Percentiles rank a stretch among this genome's conserved stretches.
phyloP scores from a whole-genome alignment of 2,888 invertebrate species.

The Criorhina ranunculi region DNA sequence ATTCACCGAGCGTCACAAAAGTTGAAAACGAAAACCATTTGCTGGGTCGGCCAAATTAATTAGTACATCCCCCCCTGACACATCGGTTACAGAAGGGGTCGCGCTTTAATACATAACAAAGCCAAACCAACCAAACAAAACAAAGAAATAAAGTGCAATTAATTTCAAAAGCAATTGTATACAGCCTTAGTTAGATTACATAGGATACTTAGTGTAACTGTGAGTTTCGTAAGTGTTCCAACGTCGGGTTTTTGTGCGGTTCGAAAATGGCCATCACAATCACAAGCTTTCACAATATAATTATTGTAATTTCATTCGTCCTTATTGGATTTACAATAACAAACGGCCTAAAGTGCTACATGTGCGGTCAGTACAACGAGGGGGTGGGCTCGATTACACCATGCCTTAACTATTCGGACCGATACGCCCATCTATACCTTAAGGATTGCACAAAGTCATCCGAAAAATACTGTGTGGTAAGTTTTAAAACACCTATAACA shows the following conservation, averaged over 20 bases:
- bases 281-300: constrained; percentile 78
- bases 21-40: constrained; percentile 55
- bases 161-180: constrained; percentile 55
- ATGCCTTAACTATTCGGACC: constrained; percentile 90
- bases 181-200: constrained; percentile 21
- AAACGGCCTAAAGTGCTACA: constrained; percentile 87
- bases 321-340: constrained; percentile 81
- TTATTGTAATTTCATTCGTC: constrained; percentile 80
- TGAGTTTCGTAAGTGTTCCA: constrained; percentile 22
- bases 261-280: constrained; percentile 68
- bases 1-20: constrained; percentile 40
- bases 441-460: constrained; percentile 88
- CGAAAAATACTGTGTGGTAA: constrained; percentile 90
- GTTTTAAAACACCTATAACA: constrained; percentile 83
- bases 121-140: constrained; percentile 14
- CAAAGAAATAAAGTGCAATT: constrained; percentile 64
- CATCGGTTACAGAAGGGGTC: constrained; percentile 63
- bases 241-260: constrained; percentile 2
- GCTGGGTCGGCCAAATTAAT: constrained; percentile 68
- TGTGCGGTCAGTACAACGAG: constrained; percentile 93
- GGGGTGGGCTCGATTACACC: constrained; percentile 94
- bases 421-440: constrained; percentile 87
- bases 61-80: constrained; percentile 69
- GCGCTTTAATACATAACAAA: constrained; percentile 23
- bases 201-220: constrained; percentile 18